Percentiles rank a stretch among this genome's conserved stretches.
Evolutionary conservation across 2,888 invertebrate genomes (phyloP).

Genomic region (Abrostola triplasia): DNA sequence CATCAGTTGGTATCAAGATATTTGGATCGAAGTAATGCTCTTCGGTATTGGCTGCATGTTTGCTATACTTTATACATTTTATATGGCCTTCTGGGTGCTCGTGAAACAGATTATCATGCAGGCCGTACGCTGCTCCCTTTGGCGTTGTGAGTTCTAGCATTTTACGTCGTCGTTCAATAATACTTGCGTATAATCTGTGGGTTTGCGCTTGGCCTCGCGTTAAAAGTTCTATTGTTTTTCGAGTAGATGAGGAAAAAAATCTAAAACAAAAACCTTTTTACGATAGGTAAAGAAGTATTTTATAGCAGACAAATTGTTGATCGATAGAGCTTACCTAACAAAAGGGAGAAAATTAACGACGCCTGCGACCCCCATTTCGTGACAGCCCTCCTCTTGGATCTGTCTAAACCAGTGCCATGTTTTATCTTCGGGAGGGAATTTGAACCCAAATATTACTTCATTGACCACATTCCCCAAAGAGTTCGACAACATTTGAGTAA

Average conservation of each 20-base stretch:
- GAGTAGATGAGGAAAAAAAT: slow-evolving; percentile 89
- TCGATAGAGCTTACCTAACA: slow-evolving; percentile 87
- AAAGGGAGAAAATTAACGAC: slow-evolving; percentile 95
- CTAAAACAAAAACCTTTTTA: slow-evolving; percentile 73
- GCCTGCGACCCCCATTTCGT: slow-evolving; percentile 94
- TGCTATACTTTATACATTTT: slow-evolving; percentile 82
- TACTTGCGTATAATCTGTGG: slow-evolving; percentile 91
- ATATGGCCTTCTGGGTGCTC: slow-evolving; percentile 80
- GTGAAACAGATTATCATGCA: slow-evolving; percentile 70
- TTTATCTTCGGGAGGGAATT: slow-evolving; percentile 90
- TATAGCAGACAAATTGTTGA: not conserved
- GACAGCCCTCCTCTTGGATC: slow-evolving; percentile 94
- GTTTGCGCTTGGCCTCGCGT: slow-evolving; percentile 92
- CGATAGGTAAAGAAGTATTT: not conserved
- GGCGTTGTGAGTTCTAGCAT: slow-evolving; percentile 70
- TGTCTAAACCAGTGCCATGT: slow-evolving; percentile 93
- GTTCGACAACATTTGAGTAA: slow-evolving; percentile 89
- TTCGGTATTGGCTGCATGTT: slow-evolving; percentile 68
- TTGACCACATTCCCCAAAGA: slow-evolving; percentile 93
- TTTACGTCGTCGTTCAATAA: slow-evolving; percentile 89
- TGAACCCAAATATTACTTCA: slow-evolving; percentile 92
- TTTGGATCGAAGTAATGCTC: slow-evolving; percentile 82
- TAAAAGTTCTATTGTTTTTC: slow-evolving; percentile 90
- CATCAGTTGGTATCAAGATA: slow-evolving; percentile 76
- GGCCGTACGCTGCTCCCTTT: slow-evolving; percentile 69